Conservation (phyloP, 2,113 vertebrate species). For the Pogonocichla stellata region DNA sequence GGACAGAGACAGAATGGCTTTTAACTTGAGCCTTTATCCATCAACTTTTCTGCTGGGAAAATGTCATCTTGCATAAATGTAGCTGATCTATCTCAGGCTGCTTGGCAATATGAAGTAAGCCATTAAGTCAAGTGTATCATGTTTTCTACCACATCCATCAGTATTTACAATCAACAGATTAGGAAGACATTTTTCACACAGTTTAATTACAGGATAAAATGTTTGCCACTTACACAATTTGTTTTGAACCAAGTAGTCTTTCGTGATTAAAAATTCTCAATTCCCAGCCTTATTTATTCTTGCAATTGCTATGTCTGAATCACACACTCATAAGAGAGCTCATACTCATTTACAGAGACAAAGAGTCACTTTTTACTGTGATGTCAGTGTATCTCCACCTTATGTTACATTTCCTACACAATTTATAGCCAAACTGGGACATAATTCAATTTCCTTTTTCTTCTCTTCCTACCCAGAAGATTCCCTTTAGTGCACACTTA, state of each 20-base stretch:
- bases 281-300: not conserved
- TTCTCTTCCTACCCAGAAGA: not conserved
- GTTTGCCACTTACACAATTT: not conserved
- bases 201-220: not conserved
- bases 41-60: not conserved
- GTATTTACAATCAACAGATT: slow-evolving; percentile 35
- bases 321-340: not conserved
- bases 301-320: not conserved
- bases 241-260: not conserved
- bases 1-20: not conserved
- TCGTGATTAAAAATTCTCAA: not conserved
- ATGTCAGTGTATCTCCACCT: not conserved
- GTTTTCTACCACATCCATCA: slow-evolving; percentile 65
- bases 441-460: not conserved
- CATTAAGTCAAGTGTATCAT: slow-evolving; percentile 6
- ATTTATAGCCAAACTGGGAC: not conserved
- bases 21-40: not conserved
- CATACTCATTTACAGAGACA: not conserved
- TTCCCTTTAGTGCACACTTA: not conserved
- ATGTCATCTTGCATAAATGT: not conserved
- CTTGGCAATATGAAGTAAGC: not conserved
- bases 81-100: not conserved
- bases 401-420: not conserved
- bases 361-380: not conserved
- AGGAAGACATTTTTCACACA: slow-evolving; percentile 10